Evolutionary conservation across 2,113 vertebrate genomes (phyloP).

Genomic region (Oreocharis arfaki): DNA sequence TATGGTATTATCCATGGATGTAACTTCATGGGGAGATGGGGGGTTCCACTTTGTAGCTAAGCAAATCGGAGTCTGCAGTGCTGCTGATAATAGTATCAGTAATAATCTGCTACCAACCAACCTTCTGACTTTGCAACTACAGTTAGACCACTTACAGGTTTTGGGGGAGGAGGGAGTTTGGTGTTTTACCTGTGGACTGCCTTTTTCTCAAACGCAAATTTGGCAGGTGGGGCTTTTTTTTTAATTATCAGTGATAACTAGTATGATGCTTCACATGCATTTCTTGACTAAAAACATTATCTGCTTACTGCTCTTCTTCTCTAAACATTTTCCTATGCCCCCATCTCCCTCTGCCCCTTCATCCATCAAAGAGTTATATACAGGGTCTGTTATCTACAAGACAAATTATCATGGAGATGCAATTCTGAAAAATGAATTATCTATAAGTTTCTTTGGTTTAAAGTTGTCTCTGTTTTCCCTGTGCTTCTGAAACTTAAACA

Average conservation of each 20-base stretch:
- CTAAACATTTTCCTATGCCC: background rate
- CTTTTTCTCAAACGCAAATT: background rate
- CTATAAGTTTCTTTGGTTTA: background rate
- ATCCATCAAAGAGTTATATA: background rate
- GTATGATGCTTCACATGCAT: background rate
- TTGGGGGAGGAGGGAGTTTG: background rate
- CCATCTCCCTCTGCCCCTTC: fast-evolving
- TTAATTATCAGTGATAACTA: background rate
- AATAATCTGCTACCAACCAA: background rate
- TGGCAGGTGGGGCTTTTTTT: background rate
- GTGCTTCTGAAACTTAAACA: background rate
- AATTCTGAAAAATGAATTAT: fast-evolving
- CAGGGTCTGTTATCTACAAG: background rate
- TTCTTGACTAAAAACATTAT: background rate
- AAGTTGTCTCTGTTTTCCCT: background rate
- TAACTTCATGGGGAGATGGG: fast-evolving
- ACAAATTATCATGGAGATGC: background rate
- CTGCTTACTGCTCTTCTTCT: background rate
- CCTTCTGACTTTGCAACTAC: background rate
- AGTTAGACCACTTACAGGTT: background rate
- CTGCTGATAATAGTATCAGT: background rate
- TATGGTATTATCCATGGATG: background rate
- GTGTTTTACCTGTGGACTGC: background rate
- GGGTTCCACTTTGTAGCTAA: fast-evolving
- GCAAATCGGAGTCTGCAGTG: background rate